A percentile compares a stretch with the other conserved stretches of the same genome.
Evolutionary conservation across 2,888 invertebrate species (phyloP).

Genomic region (Xiphydria camelus): DNA sequence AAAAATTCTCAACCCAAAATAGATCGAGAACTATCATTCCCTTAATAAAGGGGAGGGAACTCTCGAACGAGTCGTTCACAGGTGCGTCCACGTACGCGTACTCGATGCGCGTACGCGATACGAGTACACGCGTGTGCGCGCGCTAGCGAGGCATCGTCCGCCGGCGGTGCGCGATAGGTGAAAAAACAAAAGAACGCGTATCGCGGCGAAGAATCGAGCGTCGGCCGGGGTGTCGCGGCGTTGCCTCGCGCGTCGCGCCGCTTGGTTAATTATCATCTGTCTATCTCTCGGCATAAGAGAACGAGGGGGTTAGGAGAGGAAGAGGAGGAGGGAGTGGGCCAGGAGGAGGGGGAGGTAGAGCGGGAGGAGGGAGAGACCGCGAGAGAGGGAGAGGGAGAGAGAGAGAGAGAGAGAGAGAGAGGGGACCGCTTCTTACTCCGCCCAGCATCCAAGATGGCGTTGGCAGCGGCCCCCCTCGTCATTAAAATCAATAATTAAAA

Average conservation of each 20-base stretch:
- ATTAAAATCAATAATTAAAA: constrained; percentile 60
- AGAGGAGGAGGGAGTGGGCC: constrained; percentile 23
- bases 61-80: no score
- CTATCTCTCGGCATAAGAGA: constrained; percentile 52
- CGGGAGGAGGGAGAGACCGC: constrained; percentile 18
- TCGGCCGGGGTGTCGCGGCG: constrained; percentile 37
- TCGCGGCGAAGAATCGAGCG: constrained; percentile 4
- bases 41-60: no score
- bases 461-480: constrained; percentile 55
- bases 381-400: constrained; percentile 13
- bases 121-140: no score
- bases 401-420: constrained; percentile 17
- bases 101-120: no score
- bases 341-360: constrained; percentile 19
- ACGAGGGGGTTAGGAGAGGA: constrained; percentile 15
- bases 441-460: constrained; percentile 59
- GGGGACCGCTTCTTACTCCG: constrained; percentile 55
- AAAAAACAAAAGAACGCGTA: neutral
- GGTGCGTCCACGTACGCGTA: no score
- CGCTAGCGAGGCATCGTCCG: no score
- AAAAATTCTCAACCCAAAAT: no score
- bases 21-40: no score
- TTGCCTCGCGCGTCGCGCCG: constrained; percentile 53
- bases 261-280: constrained; percentile 59
- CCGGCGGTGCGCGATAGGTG: neutral